Evolutionary conservation across 2,888 invertebrate genomes (phyloP), one percentile per base, ranked within the genome.

Genomic region (Boloria selene): DNA sequence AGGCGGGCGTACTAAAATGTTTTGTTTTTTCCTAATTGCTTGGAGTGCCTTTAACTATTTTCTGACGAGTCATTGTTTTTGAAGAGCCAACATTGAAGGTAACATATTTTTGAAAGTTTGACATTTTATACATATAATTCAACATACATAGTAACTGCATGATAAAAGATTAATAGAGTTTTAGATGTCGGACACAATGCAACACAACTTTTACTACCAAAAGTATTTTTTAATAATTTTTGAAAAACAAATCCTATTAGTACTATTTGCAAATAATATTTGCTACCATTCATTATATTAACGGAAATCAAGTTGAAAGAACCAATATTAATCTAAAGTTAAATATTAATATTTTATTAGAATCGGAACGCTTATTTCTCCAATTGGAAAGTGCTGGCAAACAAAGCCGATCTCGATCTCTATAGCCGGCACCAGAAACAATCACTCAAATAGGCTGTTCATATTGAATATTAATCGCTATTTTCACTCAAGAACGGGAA

Each of bases 401-500:
- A 81, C 79, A 82, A 81, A 82, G 81, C 79, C 79, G 80, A 82
- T 83, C 78, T 73, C 75, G 79, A 81, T 82, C 83, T 81, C 77
- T 80, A 81, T 72, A 75, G 73, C 70, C 70, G 74, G 69, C 71
- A 74, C 71, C 73, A 86, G 86, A 87, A 90, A 90, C 90, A 91
- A 91, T 91, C 87, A 90, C 84, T 90, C 85, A 87, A 90, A 88
- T 85, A 88, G 86, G 85, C 88, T 84, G 88, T 88, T 87, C 85
- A 86, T 90, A 91, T 90, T 91, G 90, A 90, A 91, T 91, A 90
- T 91, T 92, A 91, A 92, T 90, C 86, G 83, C 82, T 78, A 85
- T 89, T 90, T 89, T 86, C 88, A 88, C 86, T 85, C 84, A 87
- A 86, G 88, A 89, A 86, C 85, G 80, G 81, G 78, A 87, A 90